Evolutionary conservation across 2,797 vertebrate genomes (phyloP).

Genomic region (Manis pentadactyla): DNA sequence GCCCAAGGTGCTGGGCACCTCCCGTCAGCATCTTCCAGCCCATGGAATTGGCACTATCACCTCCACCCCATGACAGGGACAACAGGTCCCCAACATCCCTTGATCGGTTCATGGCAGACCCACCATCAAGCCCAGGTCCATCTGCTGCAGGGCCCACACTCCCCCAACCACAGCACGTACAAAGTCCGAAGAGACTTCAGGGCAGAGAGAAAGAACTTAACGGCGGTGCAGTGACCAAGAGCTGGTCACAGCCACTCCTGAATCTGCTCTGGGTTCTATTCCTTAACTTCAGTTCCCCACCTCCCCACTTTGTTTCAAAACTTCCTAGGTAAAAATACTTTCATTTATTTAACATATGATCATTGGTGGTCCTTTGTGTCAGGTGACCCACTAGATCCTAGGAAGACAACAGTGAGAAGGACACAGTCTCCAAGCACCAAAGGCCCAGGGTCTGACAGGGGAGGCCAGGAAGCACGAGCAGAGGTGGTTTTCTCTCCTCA

Average conservation of each 20-base stretch:
- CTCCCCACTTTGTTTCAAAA: not conserved
- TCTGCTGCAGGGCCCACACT: not conserved
- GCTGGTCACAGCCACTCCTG: not conserved
- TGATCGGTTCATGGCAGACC: not conserved
- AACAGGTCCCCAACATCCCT: not conserved
- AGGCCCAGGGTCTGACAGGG: not conserved
- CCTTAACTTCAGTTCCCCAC: not conserved
- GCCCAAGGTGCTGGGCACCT: not conserved
- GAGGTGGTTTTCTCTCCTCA: not conserved
- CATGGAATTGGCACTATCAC: not conserved
- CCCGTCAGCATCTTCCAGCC: not conserved
- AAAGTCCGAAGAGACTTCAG: not conserved
- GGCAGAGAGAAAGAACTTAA: not conserved
- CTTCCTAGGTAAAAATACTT: not conserved
- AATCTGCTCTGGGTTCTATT: not conserved
- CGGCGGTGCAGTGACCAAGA: not conserved
- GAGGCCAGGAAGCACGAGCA: not conserved
- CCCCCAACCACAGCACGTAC: accelerated
- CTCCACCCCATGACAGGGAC: not conserved
- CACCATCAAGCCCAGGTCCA: not conserved
- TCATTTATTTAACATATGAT: not conserved
- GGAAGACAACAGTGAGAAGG: not conserved
- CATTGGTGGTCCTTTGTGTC: not conserved
- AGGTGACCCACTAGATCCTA: not conserved
- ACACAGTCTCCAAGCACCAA: not conserved